Evolutionary conservation across 2,888 invertebrate species (phyloP).

Genomic region (Metacarcinus magister): DNA sequence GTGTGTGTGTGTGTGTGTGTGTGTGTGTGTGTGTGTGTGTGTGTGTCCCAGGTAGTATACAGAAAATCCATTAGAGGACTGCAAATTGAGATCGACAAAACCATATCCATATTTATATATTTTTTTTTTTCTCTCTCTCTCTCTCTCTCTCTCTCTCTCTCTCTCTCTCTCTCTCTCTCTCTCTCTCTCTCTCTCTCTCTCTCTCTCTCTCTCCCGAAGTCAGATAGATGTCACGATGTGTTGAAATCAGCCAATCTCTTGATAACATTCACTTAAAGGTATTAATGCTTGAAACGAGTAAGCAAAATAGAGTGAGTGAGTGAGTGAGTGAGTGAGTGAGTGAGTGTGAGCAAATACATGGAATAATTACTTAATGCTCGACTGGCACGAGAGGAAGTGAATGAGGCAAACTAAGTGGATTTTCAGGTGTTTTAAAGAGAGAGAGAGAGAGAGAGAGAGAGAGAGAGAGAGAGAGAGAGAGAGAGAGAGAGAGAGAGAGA

Average conservation of each 20-base stretch:
- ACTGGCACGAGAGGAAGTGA: not conserved
- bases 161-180: conserved; percentile 15
- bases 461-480: no score
- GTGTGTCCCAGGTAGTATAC: not conserved
- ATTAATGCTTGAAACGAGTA: not conserved
- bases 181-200: conserved; percentile 8
- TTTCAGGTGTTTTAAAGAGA: not conserved
- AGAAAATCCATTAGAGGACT: not conserved
- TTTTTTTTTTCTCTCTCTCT: not conserved
- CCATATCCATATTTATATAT: not conserved
- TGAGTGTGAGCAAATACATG: not conserved
- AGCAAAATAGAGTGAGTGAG: not conserved
- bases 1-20: not conserved
- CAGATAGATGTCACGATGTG: not conserved
- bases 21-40: not conserved
- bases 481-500: no score
- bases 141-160: not conserved
- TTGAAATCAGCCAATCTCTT: not conserved
- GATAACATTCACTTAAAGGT: not conserved
- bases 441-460: not conserved
- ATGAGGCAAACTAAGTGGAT: not conserved
- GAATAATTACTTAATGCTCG: no score
- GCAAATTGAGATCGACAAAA: not conserved
- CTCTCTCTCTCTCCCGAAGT: not conserved
- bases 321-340: not conserved